Conservation (phyloP, 1,140 invertebrate species). For the Drosophila grimshawi region DNA sequence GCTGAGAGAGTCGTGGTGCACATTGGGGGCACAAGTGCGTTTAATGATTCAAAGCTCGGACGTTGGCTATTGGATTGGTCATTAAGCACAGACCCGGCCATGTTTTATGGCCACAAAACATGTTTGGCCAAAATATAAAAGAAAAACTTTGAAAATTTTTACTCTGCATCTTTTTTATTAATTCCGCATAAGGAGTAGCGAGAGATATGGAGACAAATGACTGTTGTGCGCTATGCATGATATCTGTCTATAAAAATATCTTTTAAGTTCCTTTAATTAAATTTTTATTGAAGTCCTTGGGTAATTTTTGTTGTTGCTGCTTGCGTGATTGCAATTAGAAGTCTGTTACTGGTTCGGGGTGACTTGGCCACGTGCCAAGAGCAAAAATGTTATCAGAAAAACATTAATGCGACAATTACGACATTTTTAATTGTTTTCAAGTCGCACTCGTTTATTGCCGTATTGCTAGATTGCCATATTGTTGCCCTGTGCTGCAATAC, state of each 20-base stretch:
- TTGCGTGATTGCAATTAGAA: slow-evolving; percentile 60
- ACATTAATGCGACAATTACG: slow-evolving; percentile 79
- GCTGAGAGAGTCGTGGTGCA: neutral
- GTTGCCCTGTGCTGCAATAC: slow-evolving; percentile 38
- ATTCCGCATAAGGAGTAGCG: slow-evolving; percentile 29
- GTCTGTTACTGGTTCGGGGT: slow-evolving; percentile 10
- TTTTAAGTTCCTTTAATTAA: slow-evolving; percentile 55
- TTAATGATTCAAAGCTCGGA: slow-evolving; percentile 71
- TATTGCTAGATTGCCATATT: slow-evolving; percentile 38
- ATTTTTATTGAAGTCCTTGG: slow-evolving; percentile 61
- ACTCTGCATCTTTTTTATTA: slow-evolving; percentile 48
- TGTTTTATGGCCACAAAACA: slow-evolving; percentile 76
- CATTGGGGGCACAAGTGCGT: slow-evolving; percentile 65
- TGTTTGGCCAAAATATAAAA: slow-evolving; percentile 47
- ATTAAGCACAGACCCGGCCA: slow-evolving; percentile 73
- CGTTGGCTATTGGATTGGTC: slow-evolving; percentile 59
- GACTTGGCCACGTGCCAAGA: slow-evolving; percentile 56
- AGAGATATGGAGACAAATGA: slow-evolving; percentile 11
- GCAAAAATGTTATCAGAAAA: slow-evolving; percentile 76
- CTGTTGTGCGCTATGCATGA: slow-evolving; percentile 34
- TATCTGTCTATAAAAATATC: slow-evolving; percentile 67
- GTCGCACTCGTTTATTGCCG: slow-evolving; percentile 56
- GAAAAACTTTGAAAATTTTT: slow-evolving; percentile 24
- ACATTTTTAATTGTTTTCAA: slow-evolving; percentile 79
- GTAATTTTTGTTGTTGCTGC: slow-evolving; percentile 16